phyloP scores from a whole-genome alignment of 2,113 vertebrate genomes.

The Brachypodius melanocephalos region DNA sequence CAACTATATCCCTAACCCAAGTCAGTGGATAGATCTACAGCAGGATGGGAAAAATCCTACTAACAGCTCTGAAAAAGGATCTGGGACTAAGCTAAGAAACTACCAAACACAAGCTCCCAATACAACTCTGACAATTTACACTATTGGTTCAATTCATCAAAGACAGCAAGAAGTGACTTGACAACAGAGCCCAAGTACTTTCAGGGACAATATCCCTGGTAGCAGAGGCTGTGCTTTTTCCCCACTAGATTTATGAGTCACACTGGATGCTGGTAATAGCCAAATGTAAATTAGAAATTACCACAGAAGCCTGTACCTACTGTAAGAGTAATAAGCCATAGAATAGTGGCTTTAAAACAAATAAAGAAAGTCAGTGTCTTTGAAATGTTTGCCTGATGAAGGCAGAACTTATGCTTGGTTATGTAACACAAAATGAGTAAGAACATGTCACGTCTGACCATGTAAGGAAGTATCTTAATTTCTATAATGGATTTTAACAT shows the following conservation, averaged over 20 bases:
- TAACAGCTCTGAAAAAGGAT: background rate
- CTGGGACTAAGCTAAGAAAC: background rate
- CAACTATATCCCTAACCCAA: background rate
- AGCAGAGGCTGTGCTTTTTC: background rate
- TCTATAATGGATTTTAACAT: background rate
- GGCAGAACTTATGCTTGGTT: background rate
- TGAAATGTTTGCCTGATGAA: background rate
- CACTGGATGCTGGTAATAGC: background rate
- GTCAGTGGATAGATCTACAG: background rate
- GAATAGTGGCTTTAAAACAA: background rate
- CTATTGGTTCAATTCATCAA: background rate
- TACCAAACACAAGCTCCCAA: background rate
- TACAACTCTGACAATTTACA: background rate
- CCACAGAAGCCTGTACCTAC: background rate
- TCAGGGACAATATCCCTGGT: background rate
- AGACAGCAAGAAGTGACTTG: background rate
- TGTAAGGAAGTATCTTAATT: background rate
- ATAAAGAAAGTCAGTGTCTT: background rate
- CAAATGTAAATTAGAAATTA: background rate
- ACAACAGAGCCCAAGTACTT: background rate
- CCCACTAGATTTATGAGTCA: background rate
- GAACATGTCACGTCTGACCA: background rate
- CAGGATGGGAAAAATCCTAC: background rate
- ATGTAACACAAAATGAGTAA: background rate
- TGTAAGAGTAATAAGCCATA: background rate